phyloP scores from a whole-genome alignment of 2,888 invertebrate species.

The Microchrysa polita region DNA sequence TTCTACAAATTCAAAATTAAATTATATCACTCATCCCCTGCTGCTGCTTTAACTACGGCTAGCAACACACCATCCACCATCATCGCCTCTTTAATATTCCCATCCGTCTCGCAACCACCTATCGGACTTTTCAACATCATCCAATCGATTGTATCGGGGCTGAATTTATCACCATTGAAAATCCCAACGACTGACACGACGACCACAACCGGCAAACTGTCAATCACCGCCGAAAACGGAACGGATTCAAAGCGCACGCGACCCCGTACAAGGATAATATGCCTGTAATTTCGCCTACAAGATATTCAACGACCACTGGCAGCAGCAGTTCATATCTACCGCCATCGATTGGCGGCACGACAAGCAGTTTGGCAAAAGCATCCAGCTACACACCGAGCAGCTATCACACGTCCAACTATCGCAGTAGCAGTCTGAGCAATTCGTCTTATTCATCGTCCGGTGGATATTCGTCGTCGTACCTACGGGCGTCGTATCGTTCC shows the following conservation, averaged over 20 bases:
- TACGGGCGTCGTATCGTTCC: slow-evolving; percentile 60
- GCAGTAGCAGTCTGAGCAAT: slow-evolving; percentile 52
- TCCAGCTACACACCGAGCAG: slow-evolving; percentile 47
- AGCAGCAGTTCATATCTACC: slow-evolving; percentile 63
- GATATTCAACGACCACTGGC: slow-evolving; percentile 58
- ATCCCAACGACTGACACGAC: background rate
- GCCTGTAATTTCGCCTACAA: slow-evolving; percentile 65
- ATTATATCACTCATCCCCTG: background rate
- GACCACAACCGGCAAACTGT: background rate
- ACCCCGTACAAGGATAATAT: slow-evolving; percentile 57
- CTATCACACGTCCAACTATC: slow-evolving; percentile 57
- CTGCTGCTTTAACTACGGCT: background rate
- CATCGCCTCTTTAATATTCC: background rate
- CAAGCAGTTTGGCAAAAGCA: slow-evolving; percentile 46
- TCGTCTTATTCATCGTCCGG: slow-evolving; percentile 52
- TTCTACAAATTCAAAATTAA: slow-evolving; percentile 28
- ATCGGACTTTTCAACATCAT: background rate
- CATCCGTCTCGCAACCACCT: background rate
- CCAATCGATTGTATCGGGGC: background rate
- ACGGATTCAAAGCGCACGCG: slow-evolving; percentile 7
- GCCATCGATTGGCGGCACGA: slow-evolving; percentile 58
- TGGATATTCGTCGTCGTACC: slow-evolving; percentile 55
- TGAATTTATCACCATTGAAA: background rate
- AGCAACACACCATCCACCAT: background rate
- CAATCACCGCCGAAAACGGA: slow-evolving; percentile 5